phyloP scores from a whole-genome alignment of 1,140 invertebrate genomes.

The Drosophila yakuba region DNA sequence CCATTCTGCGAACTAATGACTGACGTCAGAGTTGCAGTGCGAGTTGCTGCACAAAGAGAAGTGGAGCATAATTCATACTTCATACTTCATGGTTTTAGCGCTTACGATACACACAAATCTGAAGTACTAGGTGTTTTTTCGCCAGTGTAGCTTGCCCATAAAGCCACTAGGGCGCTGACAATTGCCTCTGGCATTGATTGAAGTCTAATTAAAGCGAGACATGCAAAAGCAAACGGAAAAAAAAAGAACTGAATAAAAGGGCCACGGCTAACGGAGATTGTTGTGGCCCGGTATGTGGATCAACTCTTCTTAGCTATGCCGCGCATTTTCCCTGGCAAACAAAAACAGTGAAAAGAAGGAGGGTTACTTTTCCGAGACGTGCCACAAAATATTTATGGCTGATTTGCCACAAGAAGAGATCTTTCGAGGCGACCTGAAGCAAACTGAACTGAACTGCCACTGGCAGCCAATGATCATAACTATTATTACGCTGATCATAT shows the following conservation, averaged over 20 bases:
- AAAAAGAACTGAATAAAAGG: conserved; percentile 22
- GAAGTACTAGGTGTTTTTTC: no score
- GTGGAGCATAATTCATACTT: not conserved
- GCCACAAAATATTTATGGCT: conserved; percentile 49
- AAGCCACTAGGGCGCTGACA: conserved; percentile 56
- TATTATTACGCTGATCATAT: conserved; percentile 81
- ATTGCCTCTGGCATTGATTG: conserved; percentile 74
- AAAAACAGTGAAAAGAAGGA: conserved; percentile 31
- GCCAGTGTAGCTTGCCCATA: not conserved
- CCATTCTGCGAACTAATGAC: conserved; percentile 54
- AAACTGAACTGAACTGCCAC: not conserved
- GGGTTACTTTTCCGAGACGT: conserved; percentile 38
- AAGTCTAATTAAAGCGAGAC: conserved; percentile 77
- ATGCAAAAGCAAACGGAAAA: conserved; percentile 25
- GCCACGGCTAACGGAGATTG: conserved; percentile 48
- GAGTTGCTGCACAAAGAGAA: not conserved
- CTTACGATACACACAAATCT: no score
- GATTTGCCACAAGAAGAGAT: conserved; percentile 32
- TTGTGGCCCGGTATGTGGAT: conserved; percentile 53
- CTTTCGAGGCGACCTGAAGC: conserved; percentile 1
- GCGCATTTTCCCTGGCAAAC: conserved; percentile 11
- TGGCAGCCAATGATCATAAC: conserved; percentile 69
- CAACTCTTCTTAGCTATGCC: conserved; percentile 37
- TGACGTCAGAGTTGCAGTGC: conserved; percentile 23
- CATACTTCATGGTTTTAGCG: no score